Base-by-base conservation (phyloP, 2,888 invertebrate species). In the Acronicta leporina region DNA sequence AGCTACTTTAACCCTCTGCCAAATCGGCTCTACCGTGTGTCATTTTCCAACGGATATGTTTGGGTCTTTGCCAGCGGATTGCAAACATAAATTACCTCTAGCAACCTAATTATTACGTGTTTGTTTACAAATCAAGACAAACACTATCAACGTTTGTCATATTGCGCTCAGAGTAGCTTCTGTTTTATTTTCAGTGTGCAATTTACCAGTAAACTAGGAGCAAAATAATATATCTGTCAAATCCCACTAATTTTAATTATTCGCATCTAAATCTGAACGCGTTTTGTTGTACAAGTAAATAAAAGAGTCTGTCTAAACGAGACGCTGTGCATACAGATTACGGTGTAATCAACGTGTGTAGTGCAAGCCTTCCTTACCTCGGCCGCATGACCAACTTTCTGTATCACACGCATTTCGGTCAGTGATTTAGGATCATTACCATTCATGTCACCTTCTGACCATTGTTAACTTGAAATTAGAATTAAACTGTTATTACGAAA, bases 381-480 rank as follows among this genome's bases (percentile, higher is more conserved):
- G 85, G 77, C 82, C 85, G 84, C 86, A 83, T 91, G 90, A 88
- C 91, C 91, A 88, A 92, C 88, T 87, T 88, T 83, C 84, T 83
- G 86, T 85, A 85, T 84, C 85, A 86, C 83, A 79, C 81, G 73
- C 81, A 82, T 83, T 87, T 84, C 75, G 81, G 72, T 75, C 81
- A 77, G 77, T 83, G 77, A 89, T 91, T 91, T 88, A 89, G 78
- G 71, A 69, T 84, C 86, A 89, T 92, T 92, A 85, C 86, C 80
- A 92, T 92, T 88, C 91, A 68, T 76, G 83, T 80, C 88, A 79
- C 80, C 77, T 68, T 68, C 59, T 66, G 67, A 67, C 70, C 69
- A 74, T 78, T 80, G 78, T 76, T 78, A 72, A 77, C 77, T 73
- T 66, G 76, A 86, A 86, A 86, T 83, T 80, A 83, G 83, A 79